Base-by-base conservation (phyloP, 2,888 invertebrate genomes). In the Aradus depressus region DNA sequence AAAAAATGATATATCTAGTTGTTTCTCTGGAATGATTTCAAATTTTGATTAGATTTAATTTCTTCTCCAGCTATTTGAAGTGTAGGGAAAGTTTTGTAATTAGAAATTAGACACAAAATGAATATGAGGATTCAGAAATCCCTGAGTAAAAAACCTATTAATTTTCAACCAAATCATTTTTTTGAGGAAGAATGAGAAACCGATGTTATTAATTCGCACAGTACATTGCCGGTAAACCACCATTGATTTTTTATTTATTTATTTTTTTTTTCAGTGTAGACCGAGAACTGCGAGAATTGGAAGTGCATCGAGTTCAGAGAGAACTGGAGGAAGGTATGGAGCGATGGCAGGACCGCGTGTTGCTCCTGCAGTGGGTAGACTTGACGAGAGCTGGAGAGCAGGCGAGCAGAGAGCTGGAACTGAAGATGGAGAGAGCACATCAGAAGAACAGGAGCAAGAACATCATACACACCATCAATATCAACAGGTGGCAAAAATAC, bases 311-410 rank as follows among this genome's bases (percentile, higher is more conserved):
- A 38, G 58, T 66, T 39, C 67, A 67, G 37, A 59, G 64, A 32
- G 66, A 67, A 50, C 56, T 68, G 22, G 63, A 66, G 19, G 59
- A 61, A 34, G 67, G 67, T 10, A 62, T 67, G 48, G 65, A 67
- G 45, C 63, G 64, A 51, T 68, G 68, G 68, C 66, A 67, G 53
- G 65, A 65, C 32, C 64, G 65, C 50, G 66, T 67, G 3, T 53
- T 65, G 41, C 57, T 64, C 23, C 60, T 67, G 21, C 66, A 68
- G 41, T 59, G 65, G 56, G 61, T 62, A 50, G 63, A 67, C 14
- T 62, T 65, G 44, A 60, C 63, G 28, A 50, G 64, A 47, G 67
- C 68, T 2, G 63, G 62, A 38, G 59, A 63, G 31, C 66, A 65
- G 53, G 66, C 64, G n/a, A 59, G 59, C 3, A 55, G 63, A 19